These are phyloP conservation scores for Agonopterix arenella DNA, from an alignment of 2,888 invertebrate genomes.

Conservation along the genomic window DNA sequence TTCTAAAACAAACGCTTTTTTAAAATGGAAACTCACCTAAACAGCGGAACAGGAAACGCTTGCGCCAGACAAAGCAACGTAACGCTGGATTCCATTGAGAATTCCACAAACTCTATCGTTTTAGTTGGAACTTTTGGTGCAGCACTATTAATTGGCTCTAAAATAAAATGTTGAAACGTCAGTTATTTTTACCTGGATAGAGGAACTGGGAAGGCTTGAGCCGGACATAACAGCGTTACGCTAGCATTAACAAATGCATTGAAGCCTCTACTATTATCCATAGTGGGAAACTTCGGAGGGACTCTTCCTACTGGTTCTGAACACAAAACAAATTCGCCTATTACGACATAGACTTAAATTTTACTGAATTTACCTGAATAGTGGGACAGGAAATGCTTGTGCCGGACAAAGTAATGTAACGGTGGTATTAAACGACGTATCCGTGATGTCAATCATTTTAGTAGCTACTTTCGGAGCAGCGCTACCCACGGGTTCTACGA, in stretches of 20 bases:
- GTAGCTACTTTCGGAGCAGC: conserved; percentile 81
- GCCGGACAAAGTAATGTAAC: conserved; percentile 79
- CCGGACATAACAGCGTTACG: conserved; percentile 81
- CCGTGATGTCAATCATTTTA: conserved; percentile 68
- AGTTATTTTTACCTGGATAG: conserved; percentile 76
- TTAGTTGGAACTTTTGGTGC: conserved; percentile 80
- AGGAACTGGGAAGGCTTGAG: conserved; percentile 82
- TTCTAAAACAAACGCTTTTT: conserved; percentile 43
- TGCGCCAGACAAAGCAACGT: conserved; percentile 84
- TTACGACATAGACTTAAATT: conserved; percentile 7
- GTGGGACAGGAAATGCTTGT: conserved; percentile 81
- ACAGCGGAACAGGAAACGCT: conserved; percentile 81
- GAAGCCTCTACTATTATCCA: conserved; percentile 80
- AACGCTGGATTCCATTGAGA: conserved; percentile 62
- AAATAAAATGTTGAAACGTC: conserved; percentile 33
- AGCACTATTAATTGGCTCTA: conserved; percentile 84
- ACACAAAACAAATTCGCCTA: conserved; percentile 29
- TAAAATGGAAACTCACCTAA: conserved; percentile 77
- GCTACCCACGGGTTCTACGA: conserved; percentile 82
- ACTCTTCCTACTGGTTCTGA: conserved; percentile 79
- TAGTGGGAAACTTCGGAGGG: conserved; percentile 83
- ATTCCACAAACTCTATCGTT: conserved; percentile 66
- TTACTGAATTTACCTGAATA: conserved; percentile 76
- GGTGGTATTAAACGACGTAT: conserved; percentile 43
- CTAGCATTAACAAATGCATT: conserved; percentile 68